A percentile compares a stretch with the other conserved stretches of the same genome.
phyloP scores from a whole-genome alignment of 2,888 invertebrate species.

The Cerceris rybyensis region DNA sequence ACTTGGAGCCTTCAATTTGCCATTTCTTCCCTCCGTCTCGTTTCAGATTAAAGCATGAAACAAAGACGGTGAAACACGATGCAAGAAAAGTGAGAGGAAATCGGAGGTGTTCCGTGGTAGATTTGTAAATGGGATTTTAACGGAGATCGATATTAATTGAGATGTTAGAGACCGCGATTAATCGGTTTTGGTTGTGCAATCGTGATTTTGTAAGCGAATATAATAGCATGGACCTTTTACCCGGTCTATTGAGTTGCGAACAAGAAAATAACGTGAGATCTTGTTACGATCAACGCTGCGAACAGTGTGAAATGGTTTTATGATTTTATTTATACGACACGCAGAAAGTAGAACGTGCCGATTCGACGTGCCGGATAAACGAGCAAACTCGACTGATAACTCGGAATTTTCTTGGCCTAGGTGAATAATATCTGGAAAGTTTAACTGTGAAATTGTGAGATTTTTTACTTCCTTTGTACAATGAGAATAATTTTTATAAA shows the following conservation, averaged over 20 bases:
- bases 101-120: conserved; percentile 1
- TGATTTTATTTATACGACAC: background rate
- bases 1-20: background rate
- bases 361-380: too few species aligned
- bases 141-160: conserved; percentile 39
- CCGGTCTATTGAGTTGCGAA: background rate
- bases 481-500: too few species aligned
- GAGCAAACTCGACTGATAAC: too few species aligned
- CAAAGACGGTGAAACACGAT: background rate
- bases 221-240: conserved; percentile 34
- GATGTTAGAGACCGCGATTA: conserved; percentile 37
- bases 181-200: conserved; percentile 27
- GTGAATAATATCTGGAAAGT: too few species aligned
- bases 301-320: background rate
- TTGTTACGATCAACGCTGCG: conserved; percentile 6
- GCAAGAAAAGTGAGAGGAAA: conserved; percentile 35
- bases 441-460: too few species aligned
- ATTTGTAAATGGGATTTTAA: conserved; percentile 7
- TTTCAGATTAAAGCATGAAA: background rate
- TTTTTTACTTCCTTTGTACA: too few species aligned
- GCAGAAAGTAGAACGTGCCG: too few species aligned
- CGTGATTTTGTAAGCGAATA: background rate
- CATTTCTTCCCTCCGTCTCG: background rate
- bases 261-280: background rate
- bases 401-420: too few species aligned